These are phyloP conservation scores for Aurelia sp. DNA, from an alignment of 30 jellyfish, hydroid and myxozoan species.

Conservation along the genomic window DNA sequence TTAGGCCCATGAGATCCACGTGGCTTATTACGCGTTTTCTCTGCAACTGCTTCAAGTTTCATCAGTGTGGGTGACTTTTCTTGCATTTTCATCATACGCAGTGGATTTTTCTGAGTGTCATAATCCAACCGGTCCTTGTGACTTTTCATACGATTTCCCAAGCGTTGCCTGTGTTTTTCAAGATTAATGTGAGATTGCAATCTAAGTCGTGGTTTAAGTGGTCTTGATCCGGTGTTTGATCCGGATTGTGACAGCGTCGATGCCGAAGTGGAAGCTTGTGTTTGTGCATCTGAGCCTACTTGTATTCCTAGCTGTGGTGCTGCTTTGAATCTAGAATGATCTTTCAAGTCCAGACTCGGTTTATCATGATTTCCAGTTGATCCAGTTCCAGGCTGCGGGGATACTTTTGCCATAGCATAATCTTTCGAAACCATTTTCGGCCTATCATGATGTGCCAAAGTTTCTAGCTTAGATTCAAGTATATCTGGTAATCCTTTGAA, in stretches of 20 bases:
- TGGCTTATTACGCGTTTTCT: conserved; percentile 12
- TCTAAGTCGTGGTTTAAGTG: conserved; percentile 4
- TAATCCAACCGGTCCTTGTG: not conserved
- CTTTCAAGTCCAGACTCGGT: conserved; percentile 4
- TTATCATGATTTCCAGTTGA: not conserved
- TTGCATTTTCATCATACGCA: conserved; percentile 29
- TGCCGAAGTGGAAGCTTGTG: conserved; percentile 26
- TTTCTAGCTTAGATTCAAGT: not conserved
- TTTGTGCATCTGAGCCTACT: conserved; percentile 8
- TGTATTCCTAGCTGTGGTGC: conserved; percentile 40
- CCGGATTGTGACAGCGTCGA: conserved; percentile 19
- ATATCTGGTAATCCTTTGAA: not conserved
- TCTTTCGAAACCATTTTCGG: not conserved
- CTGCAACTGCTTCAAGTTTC: conserved; percentile 25
- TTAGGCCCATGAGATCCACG: not conserved
- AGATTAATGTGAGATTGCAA: conserved; percentile 11
- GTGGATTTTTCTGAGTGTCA: conserved; percentile 26
- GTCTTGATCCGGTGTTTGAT: not conserved
- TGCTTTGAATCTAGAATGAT: not conserved
- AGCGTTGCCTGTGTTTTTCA: conserved; percentile 14
- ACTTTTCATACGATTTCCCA: conserved; percentile 1
- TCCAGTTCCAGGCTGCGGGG: not conserved
- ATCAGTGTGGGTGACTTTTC: conserved; percentile 47
- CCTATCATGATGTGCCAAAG: not conserved
- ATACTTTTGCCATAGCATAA: not conserved